Percentiles rank a stretch among this genome's conserved stretches.
These are phyloP conservation scores for Serripes groenlandicus DNA, from an alignment of 2,888 invertebrate species.

Conservation along the genomic window DNA sequence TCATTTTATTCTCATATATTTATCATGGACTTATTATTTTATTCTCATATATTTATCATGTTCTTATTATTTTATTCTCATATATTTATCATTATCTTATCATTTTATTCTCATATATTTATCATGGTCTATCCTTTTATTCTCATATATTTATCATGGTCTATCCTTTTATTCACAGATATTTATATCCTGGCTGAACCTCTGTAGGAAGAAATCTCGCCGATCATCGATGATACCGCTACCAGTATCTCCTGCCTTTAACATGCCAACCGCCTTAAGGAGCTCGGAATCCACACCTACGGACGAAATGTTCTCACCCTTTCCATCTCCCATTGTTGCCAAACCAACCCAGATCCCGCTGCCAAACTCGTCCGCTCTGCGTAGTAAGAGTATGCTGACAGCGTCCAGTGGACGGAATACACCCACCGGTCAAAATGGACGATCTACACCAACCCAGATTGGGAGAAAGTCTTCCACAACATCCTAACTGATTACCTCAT, in stretches of 20 bases:
- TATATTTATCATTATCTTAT: too few species aligned
- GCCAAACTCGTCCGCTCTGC: not conserved
- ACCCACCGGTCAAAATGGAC: slow-evolving; percentile 9
- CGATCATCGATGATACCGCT: slow-evolving; percentile 57
- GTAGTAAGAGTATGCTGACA: not conserved
- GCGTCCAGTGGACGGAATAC: slow-evolving; percentile 23
- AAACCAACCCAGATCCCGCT: slow-evolving; percentile 38
- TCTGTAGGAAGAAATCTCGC: slow-evolving; percentile 48
- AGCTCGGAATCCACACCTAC: slow-evolving; percentile 53
- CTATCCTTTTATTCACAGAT: too few species aligned
- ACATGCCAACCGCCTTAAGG: slow-evolving; percentile 39
- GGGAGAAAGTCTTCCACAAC: not conserved
- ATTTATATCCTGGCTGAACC: slow-evolving; percentile 68
- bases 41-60: too few species aligned
- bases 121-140: too few species aligned
- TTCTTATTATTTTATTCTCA: too few species aligned
- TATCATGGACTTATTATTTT: too few species aligned
- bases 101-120: too few species aligned
- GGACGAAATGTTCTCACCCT: slow-evolving; percentile 50
- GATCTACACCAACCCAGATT: not conserved
- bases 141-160: too few species aligned
- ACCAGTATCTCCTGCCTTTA: slow-evolving; percentile 54
- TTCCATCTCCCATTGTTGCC: not conserved
- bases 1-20: too few species aligned
- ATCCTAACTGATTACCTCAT: too few species aligned